Evolutionary conservation across 1,140 invertebrate species (phyloP).

Genomic region (Drosophila mojavensis): DNA sequence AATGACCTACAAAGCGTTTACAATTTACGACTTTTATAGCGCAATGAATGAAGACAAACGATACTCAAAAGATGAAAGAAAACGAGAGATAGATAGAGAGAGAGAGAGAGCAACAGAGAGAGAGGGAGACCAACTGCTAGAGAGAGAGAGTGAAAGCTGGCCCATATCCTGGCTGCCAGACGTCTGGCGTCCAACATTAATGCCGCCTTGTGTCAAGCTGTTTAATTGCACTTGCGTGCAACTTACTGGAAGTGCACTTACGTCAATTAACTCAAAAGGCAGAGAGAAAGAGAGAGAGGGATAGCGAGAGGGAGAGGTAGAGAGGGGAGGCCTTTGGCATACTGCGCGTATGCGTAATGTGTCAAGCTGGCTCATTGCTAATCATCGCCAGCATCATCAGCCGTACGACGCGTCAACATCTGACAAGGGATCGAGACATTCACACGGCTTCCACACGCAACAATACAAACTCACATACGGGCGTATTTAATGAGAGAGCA

Average conservation of each 20-base stretch:
- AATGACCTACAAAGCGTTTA: slow-evolving; percentile 77
- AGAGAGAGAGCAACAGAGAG: background rate
- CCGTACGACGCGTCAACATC: slow-evolving; percentile 44
- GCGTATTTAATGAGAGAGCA: slow-evolving; percentile 31
- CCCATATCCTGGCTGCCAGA: slow-evolving; percentile 21
- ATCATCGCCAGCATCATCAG: slow-evolving; percentile 44
- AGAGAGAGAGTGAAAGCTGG: slow-evolving; percentile 6
- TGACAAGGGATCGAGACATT: slow-evolving; percentile 41
- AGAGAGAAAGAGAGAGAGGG: background rate
- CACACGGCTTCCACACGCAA: slow-evolving; percentile 33
- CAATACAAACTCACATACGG: slow-evolving; percentile 10
- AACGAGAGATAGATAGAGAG: background rate
- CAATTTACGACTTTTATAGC: slow-evolving; percentile 71
- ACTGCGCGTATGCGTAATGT: slow-evolving; percentile 65
- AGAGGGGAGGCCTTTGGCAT: background rate
- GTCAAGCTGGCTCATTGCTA: slow-evolving; percentile 35
- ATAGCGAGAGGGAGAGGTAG: background rate
- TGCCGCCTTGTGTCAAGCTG: slow-evolving; percentile 59
- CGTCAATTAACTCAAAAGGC: slow-evolving; percentile 54
- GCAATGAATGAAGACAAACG: slow-evolving; percentile 76
- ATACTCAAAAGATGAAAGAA: slow-evolving; percentile 37
- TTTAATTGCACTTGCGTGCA: slow-evolving; percentile 74
- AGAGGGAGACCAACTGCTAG: too few species aligned
- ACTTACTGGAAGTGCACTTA: slow-evolving; percentile 66
- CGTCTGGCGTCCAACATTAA: slow-evolving; percentile 9